phyloP scores from a whole-genome alignment of 2,113 vertebrate species.

The Psittacula cyanocephala region DNA sequence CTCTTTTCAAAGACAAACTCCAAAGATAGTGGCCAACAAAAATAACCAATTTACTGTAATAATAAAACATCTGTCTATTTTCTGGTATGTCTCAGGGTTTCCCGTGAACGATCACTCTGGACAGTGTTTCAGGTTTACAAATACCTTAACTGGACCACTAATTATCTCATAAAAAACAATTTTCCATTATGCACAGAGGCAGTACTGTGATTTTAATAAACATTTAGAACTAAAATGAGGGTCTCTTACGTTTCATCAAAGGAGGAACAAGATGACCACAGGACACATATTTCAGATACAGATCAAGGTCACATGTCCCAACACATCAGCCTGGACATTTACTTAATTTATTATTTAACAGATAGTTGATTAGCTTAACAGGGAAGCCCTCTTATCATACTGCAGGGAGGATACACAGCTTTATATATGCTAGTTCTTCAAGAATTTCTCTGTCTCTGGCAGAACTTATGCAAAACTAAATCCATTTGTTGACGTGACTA shows the following conservation, averaged over 20 bases:
- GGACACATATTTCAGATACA: background rate
- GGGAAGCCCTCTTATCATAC: background rate
- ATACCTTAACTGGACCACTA: slow-evolving; percentile 54
- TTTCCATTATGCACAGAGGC: background rate
- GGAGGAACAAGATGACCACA: slow-evolving; percentile 21
- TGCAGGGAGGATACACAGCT: background rate
- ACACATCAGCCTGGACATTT: background rate
- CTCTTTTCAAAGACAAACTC: background rate
- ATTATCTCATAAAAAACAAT: background rate
- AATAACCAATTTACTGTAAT: background rate
- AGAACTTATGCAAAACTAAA: fast-evolving
- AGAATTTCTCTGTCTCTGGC: background rate
- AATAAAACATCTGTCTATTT: background rate
- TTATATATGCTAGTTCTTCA: fast-evolving
- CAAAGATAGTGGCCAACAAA: background rate
- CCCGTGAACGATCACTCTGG: background rate
- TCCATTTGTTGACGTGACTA: background rate
- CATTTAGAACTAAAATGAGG: background rate
- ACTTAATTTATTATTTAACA: slow-evolving; percentile 37
- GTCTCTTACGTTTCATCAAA: slow-evolving; percentile 13
- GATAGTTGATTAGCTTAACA: background rate
- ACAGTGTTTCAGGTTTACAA: slow-evolving; percentile 44
- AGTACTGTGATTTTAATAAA: slow-evolving; percentile 6
- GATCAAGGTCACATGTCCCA: background rate
- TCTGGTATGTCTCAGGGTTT: background rate